phyloP scores from a whole-genome alignment of 1,140 invertebrate species.

The Oreohelix idahoensis region DNA sequence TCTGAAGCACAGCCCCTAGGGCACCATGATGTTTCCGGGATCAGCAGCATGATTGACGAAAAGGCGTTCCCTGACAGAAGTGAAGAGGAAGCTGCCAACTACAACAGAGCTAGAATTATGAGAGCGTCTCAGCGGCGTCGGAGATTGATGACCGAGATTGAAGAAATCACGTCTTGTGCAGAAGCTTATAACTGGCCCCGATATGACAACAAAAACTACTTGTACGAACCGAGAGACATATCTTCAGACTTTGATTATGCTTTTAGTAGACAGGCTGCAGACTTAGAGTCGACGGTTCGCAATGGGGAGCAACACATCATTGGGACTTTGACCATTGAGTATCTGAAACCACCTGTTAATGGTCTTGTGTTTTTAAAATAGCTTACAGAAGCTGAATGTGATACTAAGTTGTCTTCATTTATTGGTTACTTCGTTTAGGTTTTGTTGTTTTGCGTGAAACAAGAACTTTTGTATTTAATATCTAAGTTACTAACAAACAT shows the following conservation, averaged over 20 bases:
- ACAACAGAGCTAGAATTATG: not conserved
- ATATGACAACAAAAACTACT: not conserved
- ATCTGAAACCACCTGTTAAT: not conserved
- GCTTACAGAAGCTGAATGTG: too few relatives aligned
- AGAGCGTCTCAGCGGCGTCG: not conserved
- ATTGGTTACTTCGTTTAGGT: too few relatives aligned
- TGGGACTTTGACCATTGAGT: conserved; percentile 7
- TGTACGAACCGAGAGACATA: not conserved
- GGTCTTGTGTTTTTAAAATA: not conserved
- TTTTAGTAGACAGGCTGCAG: not conserved
- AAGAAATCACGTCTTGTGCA: not conserved
- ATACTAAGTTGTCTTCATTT: too few relatives aligned
- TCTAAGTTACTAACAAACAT: too few relatives aligned
- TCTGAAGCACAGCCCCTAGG: not conserved
- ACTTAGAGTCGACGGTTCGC: not conserved
- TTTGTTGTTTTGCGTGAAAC: too few relatives aligned
- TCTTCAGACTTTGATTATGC: not conserved
- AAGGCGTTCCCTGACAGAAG: not conserved
- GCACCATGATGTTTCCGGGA: not conserved
- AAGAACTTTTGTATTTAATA: too few relatives aligned
- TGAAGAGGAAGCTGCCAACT: not conserved
- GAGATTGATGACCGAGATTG: not conserved
- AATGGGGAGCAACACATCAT: not conserved
- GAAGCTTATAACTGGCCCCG: not conserved
- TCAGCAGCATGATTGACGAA: not conserved